Conservation (phyloP, 1,140 invertebrate species). For the Caerostris extrusa region DNA sequence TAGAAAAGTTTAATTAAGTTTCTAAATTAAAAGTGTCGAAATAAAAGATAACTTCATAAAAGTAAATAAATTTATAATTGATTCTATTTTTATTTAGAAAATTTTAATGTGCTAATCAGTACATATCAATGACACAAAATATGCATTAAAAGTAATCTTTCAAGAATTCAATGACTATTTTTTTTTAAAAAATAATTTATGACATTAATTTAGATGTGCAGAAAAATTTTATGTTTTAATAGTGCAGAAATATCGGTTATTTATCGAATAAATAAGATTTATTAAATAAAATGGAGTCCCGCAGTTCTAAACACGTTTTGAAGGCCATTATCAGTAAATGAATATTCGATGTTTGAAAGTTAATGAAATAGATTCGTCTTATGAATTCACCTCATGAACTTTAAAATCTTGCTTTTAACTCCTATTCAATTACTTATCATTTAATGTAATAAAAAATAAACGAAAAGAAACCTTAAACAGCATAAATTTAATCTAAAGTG, state of each 20-base stretch:
- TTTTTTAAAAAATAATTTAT: neutral
- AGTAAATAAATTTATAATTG: slow-evolving; percentile 19
- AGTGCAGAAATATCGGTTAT: neutral
- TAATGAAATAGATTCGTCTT: too few species aligned
- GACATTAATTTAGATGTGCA: neutral
- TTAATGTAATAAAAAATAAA: too few species aligned
- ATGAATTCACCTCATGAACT: too few species aligned
- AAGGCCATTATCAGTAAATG: too few species aligned
- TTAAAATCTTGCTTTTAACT: too few species aligned
- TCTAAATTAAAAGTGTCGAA: neutral
- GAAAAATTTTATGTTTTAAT: neutral
- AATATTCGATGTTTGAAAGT: too few species aligned
- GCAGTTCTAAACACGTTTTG: too few species aligned
- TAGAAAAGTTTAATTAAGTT: slow-evolving; percentile 1
- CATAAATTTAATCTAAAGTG: too few species aligned
- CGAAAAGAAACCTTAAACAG: too few species aligned
- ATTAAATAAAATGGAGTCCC: too few species aligned
- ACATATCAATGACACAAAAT: neutral
- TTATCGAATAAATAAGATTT: neutral
- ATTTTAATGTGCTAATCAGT: neutral
- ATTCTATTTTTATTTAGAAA: neutral
- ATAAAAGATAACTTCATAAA: slow-evolving; percentile 1
- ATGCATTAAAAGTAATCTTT: neutral
- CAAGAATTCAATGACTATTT: neutral
- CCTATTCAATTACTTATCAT: too few species aligned